Evolutionary conservation across 2,888 invertebrate genomes (phyloP).

Genomic region (Tyria jacobaeae): DNA sequence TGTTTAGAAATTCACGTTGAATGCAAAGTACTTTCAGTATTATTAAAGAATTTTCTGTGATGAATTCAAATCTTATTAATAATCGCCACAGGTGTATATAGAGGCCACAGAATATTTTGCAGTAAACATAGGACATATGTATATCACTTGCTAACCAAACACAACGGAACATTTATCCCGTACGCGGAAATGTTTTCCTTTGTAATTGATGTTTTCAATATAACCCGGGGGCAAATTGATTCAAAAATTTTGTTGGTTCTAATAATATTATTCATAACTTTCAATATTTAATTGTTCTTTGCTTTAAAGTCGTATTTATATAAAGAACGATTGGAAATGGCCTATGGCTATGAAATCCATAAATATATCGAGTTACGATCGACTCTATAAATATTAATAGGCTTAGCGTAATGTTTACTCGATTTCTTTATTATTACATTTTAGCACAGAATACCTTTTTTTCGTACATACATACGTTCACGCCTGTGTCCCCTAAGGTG

Average conservation of each 20-base stretch:
- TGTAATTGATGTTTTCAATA: neutral
- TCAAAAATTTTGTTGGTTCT: conserved; percentile 6
- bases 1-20: too few species aligned
- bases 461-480: too few species aligned
- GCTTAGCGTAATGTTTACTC: too few species aligned
- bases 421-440: too few species aligned
- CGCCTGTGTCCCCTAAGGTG: too few species aligned
- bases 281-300: conserved; percentile 1
- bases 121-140: too few species aligned
- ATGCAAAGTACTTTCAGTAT: too few species aligned
- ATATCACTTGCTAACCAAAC: neutral
- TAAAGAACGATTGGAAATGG: neutral
- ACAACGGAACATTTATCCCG: neutral
- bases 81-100: too few species aligned
- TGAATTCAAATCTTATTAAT: too few species aligned
- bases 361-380: neutral
- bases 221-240: neutral
- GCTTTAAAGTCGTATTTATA: neutral
- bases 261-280: conserved; percentile 7
- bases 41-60: too few species aligned
- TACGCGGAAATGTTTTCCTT: neutral
- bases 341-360: neutral
- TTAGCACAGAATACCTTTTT: too few species aligned
- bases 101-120: too few species aligned
- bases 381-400: neutral